Conservation (phyloP, 2,888 invertebrate genomes). For the Patella ulyssiponensis region DNA sequence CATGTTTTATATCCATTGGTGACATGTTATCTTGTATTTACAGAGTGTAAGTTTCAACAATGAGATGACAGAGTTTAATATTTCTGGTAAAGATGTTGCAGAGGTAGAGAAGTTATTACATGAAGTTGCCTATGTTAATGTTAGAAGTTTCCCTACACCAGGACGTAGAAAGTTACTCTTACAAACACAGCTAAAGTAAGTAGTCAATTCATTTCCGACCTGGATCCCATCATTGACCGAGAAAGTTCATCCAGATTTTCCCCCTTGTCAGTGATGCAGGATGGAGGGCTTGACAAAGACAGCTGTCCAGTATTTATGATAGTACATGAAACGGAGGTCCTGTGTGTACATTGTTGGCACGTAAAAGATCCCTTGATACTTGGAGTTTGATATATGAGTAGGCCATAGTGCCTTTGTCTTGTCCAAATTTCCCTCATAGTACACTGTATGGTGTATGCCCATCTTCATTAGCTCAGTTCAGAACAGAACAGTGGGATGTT, state of each 20-base stretch:
- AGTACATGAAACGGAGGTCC: background rate
- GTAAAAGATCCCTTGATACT: background rate
- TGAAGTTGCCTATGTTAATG: slow-evolving; percentile 88
- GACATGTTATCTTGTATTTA: slow-evolving; percentile 29
- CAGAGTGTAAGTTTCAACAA: slow-evolving; percentile 72
- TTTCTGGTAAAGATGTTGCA: slow-evolving; percentile 91
- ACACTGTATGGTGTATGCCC: no score
- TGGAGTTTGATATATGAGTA: no score
- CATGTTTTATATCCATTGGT: background rate
- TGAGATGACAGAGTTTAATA: slow-evolving; percentile 86
- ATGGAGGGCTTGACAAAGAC: background rate
- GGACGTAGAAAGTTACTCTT: slow-evolving; percentile 86
- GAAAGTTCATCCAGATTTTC: background rate
- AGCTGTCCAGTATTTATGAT: background rate
- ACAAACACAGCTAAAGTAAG: slow-evolving; percentile 73
- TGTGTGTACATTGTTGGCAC: background rate
- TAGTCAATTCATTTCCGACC: slow-evolving; percentile 8
- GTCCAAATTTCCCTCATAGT: no score
- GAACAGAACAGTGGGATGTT: background rate
- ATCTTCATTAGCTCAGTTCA: background rate
- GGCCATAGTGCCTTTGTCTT: no score
- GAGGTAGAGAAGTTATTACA: slow-evolving; percentile 85
- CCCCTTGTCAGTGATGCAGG: slow-evolving; percentile 1
- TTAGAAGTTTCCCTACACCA: slow-evolving; percentile 92
- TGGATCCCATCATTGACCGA: background rate